phyloP scores from a whole-genome alignment of 2,113 vertebrate species.

The Nycticryphes semicollaris region DNA sequence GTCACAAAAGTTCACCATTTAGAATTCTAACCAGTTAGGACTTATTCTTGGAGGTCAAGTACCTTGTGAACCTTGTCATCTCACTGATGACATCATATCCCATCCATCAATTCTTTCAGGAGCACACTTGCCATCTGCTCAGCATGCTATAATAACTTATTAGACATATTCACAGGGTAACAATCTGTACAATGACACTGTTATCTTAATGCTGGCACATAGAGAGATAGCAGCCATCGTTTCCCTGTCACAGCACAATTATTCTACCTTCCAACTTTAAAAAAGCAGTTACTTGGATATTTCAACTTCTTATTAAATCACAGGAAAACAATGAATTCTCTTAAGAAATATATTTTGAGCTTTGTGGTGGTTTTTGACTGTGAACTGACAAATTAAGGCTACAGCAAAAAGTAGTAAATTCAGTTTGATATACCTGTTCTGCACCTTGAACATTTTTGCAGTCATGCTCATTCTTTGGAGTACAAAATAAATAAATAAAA shows the following conservation, averaged over 20 bases:
- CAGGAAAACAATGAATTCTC: background rate
- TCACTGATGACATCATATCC: conserved; percentile 95
- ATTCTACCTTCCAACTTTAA: conserved; percentile 43
- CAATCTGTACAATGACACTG: conserved; percentile 78
- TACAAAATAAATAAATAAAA: background rate
- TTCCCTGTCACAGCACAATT: conserved; percentile 56
- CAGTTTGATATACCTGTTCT: background rate
- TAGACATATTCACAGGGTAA: conserved; percentile 82
- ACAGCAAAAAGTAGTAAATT: background rate
- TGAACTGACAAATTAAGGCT: background rate
- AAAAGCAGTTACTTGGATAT: conserved; percentile 28
- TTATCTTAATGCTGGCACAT: conserved; percentile 80
- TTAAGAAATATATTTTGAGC: background rate
- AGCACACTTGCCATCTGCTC: conserved; percentile 92
- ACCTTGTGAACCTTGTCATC: conserved; percentile 88
- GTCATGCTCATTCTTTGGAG: background rate
- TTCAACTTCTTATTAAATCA: conserved; percentile 27
- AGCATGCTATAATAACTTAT: conserved; percentile 83
- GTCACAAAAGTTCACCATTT: conserved; percentile 89
- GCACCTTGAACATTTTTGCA: background rate
- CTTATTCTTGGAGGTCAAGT: conserved; percentile 84
- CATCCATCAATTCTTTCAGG: conserved; percentile 89
- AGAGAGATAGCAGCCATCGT: conserved; percentile 64
- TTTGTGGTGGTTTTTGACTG: background rate
- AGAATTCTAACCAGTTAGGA: conserved; percentile 86